Evolutionary conservation across 53 echinoderm and acorn worm genomes (phyloP).

Genomic region (Paelopatides confundens): DNA sequence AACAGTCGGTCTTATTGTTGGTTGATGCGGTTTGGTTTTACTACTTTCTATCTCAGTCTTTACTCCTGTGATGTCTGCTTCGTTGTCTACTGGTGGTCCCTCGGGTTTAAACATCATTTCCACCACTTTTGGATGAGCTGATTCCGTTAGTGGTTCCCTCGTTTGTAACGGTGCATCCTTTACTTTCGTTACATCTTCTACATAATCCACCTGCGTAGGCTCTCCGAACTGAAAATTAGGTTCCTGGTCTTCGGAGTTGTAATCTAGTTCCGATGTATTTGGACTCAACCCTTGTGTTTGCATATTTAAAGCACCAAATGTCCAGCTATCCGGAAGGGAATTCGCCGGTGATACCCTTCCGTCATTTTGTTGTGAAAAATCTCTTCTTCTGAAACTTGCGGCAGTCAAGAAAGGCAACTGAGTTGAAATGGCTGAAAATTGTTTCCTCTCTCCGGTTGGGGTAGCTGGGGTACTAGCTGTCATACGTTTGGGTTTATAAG

Average conservation of each 20-base stretch:
- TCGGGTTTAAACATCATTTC: not conserved
- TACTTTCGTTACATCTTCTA: not conserved
- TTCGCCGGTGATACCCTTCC: constrained; percentile 33
- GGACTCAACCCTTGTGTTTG: constrained; percentile 37
- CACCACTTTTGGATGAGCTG: not conserved
- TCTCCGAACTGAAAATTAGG: not conserved
- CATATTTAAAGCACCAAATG: constrained; percentile 7
- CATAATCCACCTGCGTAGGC: not conserved
- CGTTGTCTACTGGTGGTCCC: not conserved
- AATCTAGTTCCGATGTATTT: not conserved
- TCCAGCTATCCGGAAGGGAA: constrained; percentile 36
- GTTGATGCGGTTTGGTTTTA: not conserved
- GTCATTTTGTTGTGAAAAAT: constrained; percentile 7
- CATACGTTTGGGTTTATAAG: constrained; percentile 54
- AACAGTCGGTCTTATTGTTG: not conserved
- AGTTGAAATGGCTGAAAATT: constrained; percentile 40
- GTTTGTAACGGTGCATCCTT: not conserved
- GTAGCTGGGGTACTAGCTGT: constrained; percentile 66
- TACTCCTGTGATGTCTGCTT: not conserved
- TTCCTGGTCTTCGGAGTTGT: not conserved
- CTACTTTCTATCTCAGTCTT: not conserved
- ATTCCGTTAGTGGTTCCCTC: not conserved
- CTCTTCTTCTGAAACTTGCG: constrained; percentile 45
- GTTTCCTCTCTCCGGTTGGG: constrained; percentile 61
- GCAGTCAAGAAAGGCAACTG: constrained; percentile 65